Conservation (phyloP, 2,888 invertebrate species). For the Zeuzera pyrina region DNA sequence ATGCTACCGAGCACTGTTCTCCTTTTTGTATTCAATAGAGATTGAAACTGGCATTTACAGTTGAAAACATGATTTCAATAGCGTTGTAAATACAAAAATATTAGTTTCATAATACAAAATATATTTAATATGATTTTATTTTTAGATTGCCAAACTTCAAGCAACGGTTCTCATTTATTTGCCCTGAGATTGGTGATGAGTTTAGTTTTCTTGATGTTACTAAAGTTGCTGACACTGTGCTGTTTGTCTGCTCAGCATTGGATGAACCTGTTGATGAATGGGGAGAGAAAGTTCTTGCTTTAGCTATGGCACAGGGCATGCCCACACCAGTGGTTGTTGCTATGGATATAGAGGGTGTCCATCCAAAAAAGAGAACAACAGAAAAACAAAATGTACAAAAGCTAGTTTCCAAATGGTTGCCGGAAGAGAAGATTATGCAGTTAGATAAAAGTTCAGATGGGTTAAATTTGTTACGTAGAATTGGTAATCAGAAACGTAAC, state of each 20-base stretch:
- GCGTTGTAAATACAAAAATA: too few relatives aligned
- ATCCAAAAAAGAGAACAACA: slow-evolving; percentile 80
- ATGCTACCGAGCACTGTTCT: too few relatives aligned
- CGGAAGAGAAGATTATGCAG: slow-evolving; percentile 85
- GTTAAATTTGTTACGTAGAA: slow-evolving; percentile 76
- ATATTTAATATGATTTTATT: slow-evolving; percentile 18
- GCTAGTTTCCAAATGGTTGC: slow-evolving; percentile 80
- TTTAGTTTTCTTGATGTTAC: slow-evolving; percentile 84
- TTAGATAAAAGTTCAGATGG: slow-evolving; percentile 84
- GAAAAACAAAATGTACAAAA: slow-evolving; percentile 78
- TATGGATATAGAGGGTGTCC: slow-evolving; percentile 82
- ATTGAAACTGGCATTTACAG: too few relatives aligned
- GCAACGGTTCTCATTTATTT: slow-evolving; percentile 87
- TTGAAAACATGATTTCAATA: too few relatives aligned
- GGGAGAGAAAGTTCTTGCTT: slow-evolving; percentile 84
- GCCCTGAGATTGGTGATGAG: slow-evolving; percentile 82
- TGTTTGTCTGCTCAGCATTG: slow-evolving; percentile 84
- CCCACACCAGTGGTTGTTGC: slow-evolving; percentile 85
- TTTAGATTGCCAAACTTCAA: slow-evolving; percentile 87
- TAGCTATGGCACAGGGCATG: slow-evolving; percentile 85
- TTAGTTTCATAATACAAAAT: background rate
- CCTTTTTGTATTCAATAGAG: too few relatives aligned
- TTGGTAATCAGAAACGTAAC: slow-evolving; percentile 88
- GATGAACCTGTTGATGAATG: slow-evolving; percentile 83
- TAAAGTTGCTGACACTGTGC: slow-evolving; percentile 88